Conservation (phyloP, 2,888 invertebrate genomes). For the Dione juno region DNA sequence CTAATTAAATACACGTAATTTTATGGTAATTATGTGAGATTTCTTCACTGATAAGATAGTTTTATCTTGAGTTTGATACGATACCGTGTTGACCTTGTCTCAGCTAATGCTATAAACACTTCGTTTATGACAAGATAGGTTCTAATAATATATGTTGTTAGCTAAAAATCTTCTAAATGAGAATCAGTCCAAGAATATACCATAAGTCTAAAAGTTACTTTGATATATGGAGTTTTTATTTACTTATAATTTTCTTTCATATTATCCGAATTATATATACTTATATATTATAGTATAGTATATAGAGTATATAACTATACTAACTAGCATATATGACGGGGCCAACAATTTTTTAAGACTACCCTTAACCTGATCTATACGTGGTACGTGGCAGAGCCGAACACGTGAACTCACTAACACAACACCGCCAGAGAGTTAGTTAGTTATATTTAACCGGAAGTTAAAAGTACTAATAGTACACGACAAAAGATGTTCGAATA, state of each 20-base stretch:
- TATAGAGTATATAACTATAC: too few species aligned
- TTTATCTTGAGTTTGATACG: constrained; percentile 11
- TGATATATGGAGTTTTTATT: neutral
- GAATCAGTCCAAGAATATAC: neutral
- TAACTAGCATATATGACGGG: too few species aligned
- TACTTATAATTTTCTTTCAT: neutral
- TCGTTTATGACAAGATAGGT: constrained; percentile 3
- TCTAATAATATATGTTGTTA: neutral
- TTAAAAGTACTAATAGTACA: too few species aligned
- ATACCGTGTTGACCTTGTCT: constrained; percentile 20
- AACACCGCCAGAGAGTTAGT: too few species aligned
- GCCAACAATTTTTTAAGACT: too few species aligned
- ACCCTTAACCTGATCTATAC: too few species aligned
- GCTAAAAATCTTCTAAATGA: constrained; percentile 3
- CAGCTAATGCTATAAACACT: constrained; percentile 7
- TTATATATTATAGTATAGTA: too few species aligned
- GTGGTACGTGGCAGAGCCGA: too few species aligned
- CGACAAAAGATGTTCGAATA: too few species aligned
- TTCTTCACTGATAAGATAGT: constrained; percentile 24
- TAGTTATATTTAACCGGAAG: too few species aligned
- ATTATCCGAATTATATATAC: too few species aligned
- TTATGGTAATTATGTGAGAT: constrained; percentile 21
- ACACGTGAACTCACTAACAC: too few species aligned
- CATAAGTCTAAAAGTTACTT: neutral
- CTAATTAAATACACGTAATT: constrained; percentile 1